Evolutionary conservation across 23 tunicate genomes (phyloP).

Genomic region (Trididemnum clinides): DNA sequence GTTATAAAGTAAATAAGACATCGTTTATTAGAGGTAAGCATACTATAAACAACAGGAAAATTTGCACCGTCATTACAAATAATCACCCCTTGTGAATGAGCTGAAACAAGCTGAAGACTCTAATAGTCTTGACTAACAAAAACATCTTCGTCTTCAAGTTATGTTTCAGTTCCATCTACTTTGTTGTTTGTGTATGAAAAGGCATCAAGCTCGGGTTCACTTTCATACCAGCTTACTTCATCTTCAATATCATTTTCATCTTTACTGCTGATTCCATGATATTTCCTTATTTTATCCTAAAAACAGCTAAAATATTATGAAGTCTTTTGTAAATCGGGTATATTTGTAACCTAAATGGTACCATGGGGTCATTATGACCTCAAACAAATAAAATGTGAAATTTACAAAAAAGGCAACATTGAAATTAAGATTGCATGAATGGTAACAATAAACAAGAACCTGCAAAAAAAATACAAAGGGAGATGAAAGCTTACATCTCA

Average conservation of each 20-base stretch:
- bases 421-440: too few relatives aligned
- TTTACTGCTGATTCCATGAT: background rate
- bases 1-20: too few relatives aligned
- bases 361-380: constrained; percentile 17
- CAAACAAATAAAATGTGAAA: background rate
- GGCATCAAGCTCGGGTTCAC: constrained; percentile 14
- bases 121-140: background rate
- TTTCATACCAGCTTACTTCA: constrained; percentile 25
- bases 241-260: constrained; percentile 11
- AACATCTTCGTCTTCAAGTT: background rate
- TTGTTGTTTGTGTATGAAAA: background rate
- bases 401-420: too few relatives aligned
- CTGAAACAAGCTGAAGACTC: too few relatives aligned
- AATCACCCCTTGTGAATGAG: too few relatives aligned
- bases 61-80: too few relatives aligned
- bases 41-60: too few relatives aligned
- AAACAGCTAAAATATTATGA: background rate
- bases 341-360: background rate
- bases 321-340: background rate
- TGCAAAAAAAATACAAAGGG: too few relatives aligned
- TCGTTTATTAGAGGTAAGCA: too few relatives aligned
- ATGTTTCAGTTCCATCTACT: background rate
- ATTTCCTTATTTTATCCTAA: background rate
- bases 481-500: too few relatives aligned
- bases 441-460: too few relatives aligned